Evolutionary conservation across 2,113 vertebrate species (phyloP).

Genomic region (Plecotus auritus): DNA sequence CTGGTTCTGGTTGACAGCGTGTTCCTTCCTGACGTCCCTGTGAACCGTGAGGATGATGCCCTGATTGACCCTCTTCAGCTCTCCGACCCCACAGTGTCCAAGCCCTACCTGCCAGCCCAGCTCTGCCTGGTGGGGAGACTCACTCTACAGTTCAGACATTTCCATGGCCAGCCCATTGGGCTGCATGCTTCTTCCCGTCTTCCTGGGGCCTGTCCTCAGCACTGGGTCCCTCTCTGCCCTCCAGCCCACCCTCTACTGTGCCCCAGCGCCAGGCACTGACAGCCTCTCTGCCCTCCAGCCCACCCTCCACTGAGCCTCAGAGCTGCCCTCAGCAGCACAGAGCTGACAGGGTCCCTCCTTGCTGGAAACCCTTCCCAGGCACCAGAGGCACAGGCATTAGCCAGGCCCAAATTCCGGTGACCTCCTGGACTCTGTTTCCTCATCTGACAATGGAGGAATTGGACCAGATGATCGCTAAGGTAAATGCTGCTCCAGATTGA

Average conservation of each 20-base stretch:
- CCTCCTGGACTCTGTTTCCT: background rate
- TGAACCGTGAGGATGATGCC: background rate
- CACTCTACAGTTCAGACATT: background rate
- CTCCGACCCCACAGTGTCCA: background rate
- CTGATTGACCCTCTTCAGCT: background rate
- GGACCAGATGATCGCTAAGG: background rate
- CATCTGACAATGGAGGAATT: background rate
- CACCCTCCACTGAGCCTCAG: background rate
- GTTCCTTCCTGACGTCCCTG: background rate
- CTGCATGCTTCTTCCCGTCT: background rate
- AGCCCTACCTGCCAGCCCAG: background rate
- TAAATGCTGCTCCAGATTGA: background rate
- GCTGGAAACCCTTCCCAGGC: background rate
- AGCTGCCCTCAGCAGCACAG: background rate
- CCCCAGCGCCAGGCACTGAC: too few species aligned
- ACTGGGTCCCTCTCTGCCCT: background rate
- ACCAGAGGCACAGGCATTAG: background rate
- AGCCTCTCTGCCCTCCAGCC: background rate
- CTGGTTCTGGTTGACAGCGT: constrained; percentile 15
- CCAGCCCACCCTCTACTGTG: too few species aligned
- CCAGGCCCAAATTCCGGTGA: background rate
- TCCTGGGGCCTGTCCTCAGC: background rate
- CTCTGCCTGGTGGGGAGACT: background rate
- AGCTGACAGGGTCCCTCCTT: background rate
- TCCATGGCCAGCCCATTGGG: background rate